phyloP scores from a whole-genome alignment of 1,140 invertebrate species.

The Gryon sp. region DNA sequence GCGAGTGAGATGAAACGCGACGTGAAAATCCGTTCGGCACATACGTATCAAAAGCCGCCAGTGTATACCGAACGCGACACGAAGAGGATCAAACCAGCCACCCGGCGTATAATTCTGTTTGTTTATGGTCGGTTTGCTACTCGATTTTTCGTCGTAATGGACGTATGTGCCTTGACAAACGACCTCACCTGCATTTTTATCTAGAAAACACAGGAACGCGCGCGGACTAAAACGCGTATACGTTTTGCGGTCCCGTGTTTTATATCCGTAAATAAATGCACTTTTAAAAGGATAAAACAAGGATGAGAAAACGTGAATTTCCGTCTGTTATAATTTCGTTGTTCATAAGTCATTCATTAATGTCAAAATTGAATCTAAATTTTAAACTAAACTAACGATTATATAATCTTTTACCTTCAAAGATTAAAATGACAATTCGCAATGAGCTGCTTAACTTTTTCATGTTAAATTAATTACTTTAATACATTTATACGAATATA shows the following conservation, averaged over 20 bases:
- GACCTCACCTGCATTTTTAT: conserved; percentile 66
- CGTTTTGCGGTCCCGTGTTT: conserved; percentile 29
- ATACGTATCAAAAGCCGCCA: conserved; percentile 57
- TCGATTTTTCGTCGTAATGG: conserved; percentile 78
- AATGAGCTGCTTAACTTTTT: too few species aligned
- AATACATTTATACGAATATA: too few species aligned
- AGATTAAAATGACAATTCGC: too few species aligned
- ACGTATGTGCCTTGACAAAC: conserved; percentile 74
- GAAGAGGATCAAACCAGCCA: conserved; percentile 68
- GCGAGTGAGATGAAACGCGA: conserved; percentile 10
- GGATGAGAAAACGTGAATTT: neutral
- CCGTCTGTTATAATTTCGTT: neutral
- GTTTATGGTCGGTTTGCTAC: conserved; percentile 74
- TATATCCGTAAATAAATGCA: conserved; percentile 39
- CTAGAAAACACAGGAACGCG: conserved; percentile 44
- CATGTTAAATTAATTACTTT: too few species aligned
- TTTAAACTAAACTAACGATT: too few species aligned
- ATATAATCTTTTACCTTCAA: too few species aligned
- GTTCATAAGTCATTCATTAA: conserved; percentile 8
- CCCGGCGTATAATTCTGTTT: conserved; percentile 76
- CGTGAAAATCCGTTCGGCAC: conserved; percentile 67
- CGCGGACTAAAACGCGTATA: conserved; percentile 21
- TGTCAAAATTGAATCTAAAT: conserved; percentile 2
- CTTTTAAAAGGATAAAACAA: conserved; percentile 39
- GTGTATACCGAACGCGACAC: conserved; percentile 65